Base-by-base conservation (phyloP, 2,797 vertebrate species). In the Eulemur rubriventer region DNA sequence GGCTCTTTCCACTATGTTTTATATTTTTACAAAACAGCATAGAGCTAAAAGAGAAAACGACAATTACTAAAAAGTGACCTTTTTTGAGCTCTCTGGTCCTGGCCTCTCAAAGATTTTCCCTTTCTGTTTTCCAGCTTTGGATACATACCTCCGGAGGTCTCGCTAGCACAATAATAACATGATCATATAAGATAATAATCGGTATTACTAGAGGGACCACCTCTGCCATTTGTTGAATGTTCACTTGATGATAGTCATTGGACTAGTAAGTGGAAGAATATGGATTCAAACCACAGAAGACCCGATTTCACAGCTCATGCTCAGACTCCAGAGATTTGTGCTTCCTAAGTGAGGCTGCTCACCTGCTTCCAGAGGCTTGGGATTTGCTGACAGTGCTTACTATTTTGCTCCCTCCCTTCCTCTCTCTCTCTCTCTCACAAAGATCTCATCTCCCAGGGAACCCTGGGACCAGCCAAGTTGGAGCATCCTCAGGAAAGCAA, bases 401-500 rank as follows among this genome's bases (percentile, higher is more conserved):
- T 41, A 22, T 30, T 78, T 81, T 7, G 3, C 17, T 48, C 5
- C 3, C 5, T 16, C 55, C 12, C 14, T 69, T 11, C 16, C 5
- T 41, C 22, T 9, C 26, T 52, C 65, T 52, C 65, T 50, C 65
- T 52, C 46, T 26, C 22, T 18, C 7, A 33, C n/a, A 43, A 55
- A 78, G 38, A 59, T 46, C 79, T 65, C 69, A 26, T 86, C 35
- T 65, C 6, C 4, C 33, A 41, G 33, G 86, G 41, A 52, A 79
- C 20, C 43, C 55, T 17, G 46, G 28, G 6, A 9, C 28, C 26
- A 38, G 33, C 24, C 13, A 1, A 1, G 9, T 57, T 61, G 73
- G 86, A 95, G n/a, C 69, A 96, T 50, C 73, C 86, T 78, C 76
- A 86, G 70, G 89, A 97, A 91, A 89, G 83, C 20, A 84, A 84